phyloP scores from a whole-genome alignment of 2,797 vertebrate genomes.

The Buphagus erythrorhynchus region DNA sequence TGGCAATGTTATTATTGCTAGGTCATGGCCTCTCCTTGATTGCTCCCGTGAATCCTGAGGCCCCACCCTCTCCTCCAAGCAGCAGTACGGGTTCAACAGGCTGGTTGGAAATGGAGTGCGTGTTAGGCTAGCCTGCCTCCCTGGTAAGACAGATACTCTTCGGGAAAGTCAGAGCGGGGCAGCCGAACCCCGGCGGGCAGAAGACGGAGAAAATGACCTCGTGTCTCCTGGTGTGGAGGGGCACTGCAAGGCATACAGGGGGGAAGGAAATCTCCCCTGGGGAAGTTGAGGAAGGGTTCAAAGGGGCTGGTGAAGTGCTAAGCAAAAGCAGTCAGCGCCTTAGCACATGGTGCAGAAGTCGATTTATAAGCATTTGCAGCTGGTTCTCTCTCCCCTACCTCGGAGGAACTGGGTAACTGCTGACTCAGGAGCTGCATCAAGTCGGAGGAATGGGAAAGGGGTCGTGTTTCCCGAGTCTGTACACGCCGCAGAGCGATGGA shows the following conservation, averaged over 20 bases:
- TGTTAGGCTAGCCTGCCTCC: background rate
- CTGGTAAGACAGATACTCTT: background rate
- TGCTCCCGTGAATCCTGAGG: background rate
- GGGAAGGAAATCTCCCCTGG: background rate
- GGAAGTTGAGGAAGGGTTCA: background rate
- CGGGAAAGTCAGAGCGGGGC: background rate
- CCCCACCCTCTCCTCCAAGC: conserved; percentile 30
- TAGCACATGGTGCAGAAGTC: conserved; percentile 8
- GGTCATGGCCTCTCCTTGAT: conserved; percentile 29
- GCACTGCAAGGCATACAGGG: background rate
- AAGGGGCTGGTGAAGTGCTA: background rate
- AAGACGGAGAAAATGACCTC: background rate
- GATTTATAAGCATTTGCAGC: conserved; percentile 16
- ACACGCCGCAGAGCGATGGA: background rate
- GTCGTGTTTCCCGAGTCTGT: background rate
- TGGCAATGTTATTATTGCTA: conserved; percentile 24
- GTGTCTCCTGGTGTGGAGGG: background rate
- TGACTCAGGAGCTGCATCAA: conserved; percentile 6
- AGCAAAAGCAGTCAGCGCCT: background rate
- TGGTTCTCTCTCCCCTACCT: background rate
- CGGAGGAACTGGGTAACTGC: background rate
- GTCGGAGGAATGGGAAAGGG: background rate
- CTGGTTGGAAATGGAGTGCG: background rate
- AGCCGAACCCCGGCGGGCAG: background rate
- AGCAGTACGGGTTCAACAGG: conserved; percentile 20